Conservation (phyloP, 1,140 invertebrate species). For the Drosophila ogumai region DNA sequence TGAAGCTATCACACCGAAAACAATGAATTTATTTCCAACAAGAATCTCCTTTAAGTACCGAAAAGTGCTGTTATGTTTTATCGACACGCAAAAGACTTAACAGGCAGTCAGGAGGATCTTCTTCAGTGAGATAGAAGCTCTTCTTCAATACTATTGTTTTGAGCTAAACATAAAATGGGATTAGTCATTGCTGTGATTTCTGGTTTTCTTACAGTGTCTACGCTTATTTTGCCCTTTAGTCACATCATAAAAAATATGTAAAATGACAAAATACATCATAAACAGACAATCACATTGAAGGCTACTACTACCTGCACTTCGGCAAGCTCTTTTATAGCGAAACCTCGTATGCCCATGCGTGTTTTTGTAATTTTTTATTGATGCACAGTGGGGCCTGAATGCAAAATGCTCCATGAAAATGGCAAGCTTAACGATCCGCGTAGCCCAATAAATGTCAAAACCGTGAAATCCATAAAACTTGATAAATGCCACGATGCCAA, state of each 20-base stretch:
- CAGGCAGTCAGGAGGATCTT: neutral
- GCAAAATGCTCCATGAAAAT: neutral
- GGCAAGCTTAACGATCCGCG: constrained; percentile 18
- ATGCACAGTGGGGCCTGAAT: constrained; percentile 47
- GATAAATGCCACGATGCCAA: neutral
- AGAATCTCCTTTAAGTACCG: neutral
- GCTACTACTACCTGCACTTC: constrained; percentile 42
- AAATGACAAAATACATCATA: constrained; percentile 45
- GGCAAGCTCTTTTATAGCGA: constrained; percentile 32
- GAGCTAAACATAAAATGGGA: neutral
- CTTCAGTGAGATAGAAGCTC: neutral
- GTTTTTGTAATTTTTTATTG: constrained; percentile 41
- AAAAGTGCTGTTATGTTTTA: neutral
- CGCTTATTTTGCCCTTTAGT: constrained; percentile 13
- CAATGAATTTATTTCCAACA: neutral
- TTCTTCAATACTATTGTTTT: neutral
- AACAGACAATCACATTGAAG: constrained; percentile 24
- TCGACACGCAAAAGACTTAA: neutral
- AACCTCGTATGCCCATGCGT: constrained; percentile 3
- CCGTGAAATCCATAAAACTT: constrained; percentile 18
- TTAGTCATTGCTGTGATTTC: neutral
- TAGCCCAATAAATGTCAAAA: constrained; percentile 21
- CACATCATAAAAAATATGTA: constrained; percentile 42
- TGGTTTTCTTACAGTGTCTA: neutral
- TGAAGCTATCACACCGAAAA: neutral